These are phyloP conservation scores for Cheirogaleus major DNA, from an alignment of 2,797 vertebrate genomes.

Conservation along the genomic window DNA sequence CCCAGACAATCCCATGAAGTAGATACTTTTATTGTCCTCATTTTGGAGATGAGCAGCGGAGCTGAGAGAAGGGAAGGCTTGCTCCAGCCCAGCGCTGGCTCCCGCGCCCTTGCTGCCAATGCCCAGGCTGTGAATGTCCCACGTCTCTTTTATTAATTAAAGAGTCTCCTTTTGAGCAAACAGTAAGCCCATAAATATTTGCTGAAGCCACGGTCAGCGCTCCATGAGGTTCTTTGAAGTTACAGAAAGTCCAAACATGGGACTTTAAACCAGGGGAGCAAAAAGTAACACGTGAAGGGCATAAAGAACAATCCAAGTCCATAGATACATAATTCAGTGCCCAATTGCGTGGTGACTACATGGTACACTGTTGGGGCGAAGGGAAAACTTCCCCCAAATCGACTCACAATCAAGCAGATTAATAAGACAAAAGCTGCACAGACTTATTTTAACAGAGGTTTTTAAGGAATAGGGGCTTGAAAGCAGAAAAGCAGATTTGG, in stretches of 20 bases:
- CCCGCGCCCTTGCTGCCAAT: background rate
- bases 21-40: background rate
- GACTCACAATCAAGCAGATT: background rate
- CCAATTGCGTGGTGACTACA: background rate
- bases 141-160: background rate
- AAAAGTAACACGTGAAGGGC: background rate
- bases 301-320: background rate
- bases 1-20: background rate
- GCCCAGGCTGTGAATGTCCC: background rate
- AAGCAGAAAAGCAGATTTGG: background rate
- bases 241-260: background rate
- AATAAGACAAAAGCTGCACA: background rate
- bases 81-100: background rate
- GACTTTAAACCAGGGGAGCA: background rate
- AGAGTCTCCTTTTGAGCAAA: background rate
- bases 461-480: background rate
- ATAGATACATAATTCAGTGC: background rate
- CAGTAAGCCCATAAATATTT: background rate
- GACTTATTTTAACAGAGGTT: background rate
- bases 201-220: background rate
- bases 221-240: background rate
- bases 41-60: background rate
- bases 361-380: accelerated
- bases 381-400: background rate
- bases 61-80: background rate